phyloP scores from a whole-genome alignment of 1,140 invertebrate genomes.

The Pseudachorutes palmiensis region DNA sequence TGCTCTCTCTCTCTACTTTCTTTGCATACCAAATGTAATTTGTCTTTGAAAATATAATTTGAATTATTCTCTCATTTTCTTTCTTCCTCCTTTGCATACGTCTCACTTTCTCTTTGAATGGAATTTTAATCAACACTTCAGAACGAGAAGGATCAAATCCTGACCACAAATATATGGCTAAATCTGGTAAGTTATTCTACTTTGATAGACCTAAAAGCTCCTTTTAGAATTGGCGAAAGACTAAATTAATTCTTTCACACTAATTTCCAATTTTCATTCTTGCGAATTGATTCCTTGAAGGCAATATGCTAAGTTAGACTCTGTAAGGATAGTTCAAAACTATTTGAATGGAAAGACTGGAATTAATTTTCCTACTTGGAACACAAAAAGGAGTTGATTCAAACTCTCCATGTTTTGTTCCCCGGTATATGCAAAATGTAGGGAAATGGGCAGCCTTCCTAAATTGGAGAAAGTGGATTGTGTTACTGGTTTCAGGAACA shows the following conservation, averaged over 20 bases:
- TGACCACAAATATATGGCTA: slow-evolving; percentile 92
- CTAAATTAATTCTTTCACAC: too few species aligned
- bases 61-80: slow-evolving; percentile 18
- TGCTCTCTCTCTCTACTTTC: neutral
- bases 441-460: neutral
- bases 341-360: neutral
- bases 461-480: too few species aligned
- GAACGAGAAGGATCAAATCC: slow-evolving; percentile 83
- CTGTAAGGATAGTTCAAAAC: too few species aligned
- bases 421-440: neutral
- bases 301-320: too few species aligned
- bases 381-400: neutral
- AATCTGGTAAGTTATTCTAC: slow-evolving; percentile 90
- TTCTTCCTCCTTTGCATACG: slow-evolving; percentile 38
- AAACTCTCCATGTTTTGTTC: neutral
- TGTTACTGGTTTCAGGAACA: too few species aligned
- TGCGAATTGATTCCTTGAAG: too few species aligned
- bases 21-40: slow-evolving; percentile 7
- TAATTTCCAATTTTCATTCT: too few species aligned
- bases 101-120: neutral
- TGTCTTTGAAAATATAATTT: neutral
- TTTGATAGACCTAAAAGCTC: too few species aligned
- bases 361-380: neutral
- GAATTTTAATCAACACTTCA: slow-evolving; percentile 42
- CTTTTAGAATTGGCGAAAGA: too few species aligned